Evolutionary conservation across 2,888 invertebrate species (phyloP).

Genomic region (Xanthia togata): DNA sequence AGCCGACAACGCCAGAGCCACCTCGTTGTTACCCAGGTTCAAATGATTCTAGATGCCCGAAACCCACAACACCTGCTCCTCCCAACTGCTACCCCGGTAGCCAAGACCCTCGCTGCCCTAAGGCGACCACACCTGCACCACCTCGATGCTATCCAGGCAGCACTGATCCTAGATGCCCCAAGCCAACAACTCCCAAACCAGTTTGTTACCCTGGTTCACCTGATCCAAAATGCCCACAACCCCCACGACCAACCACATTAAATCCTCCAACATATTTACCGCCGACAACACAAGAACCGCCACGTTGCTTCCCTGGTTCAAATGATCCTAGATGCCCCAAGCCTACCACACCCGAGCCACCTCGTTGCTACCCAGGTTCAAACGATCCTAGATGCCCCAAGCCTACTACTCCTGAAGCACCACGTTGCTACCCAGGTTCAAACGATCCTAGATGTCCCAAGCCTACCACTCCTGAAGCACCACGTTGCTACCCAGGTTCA

Average conservation of each 20-base stretch:
- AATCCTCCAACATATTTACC: constrained; percentile 69
- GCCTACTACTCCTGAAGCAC: constrained; percentile 4
- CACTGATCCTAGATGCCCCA: constrained; percentile 66
- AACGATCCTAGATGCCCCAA: not conserved
- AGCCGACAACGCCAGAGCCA: too few species aligned
- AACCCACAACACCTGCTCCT: constrained; percentile 67
- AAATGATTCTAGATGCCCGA: constrained; percentile 68
- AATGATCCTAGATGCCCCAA: constrained; percentile 75
- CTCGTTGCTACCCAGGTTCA: not conserved
- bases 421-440: not conserved
- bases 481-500: too few species aligned
- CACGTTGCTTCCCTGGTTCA: constrained; percentile 57
- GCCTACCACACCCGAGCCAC: constrained; percentile 35
- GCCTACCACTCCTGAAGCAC: not conserved
- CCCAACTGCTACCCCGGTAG: constrained; percentile 73
- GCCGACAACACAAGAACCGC: not conserved
- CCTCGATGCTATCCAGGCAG: constrained; percentile 64
- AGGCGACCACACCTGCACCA: constrained; percentile 71
- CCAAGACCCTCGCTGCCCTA: constrained; percentile 61
- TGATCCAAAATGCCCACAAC: constrained; percentile 79
- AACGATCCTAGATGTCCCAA: constrained; percentile 52
- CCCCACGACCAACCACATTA: constrained; percentile 70
- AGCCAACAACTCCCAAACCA: constrained; percentile 56
- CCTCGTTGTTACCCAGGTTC: too few species aligned
- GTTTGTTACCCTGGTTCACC: constrained; percentile 73